Percentiles rank a stretch among this genome's conserved stretches.
These are phyloP conservation scores for Agrochola litura DNA, from an alignment of 2,888 invertebrate genomes.

Conservation along the genomic window DNA sequence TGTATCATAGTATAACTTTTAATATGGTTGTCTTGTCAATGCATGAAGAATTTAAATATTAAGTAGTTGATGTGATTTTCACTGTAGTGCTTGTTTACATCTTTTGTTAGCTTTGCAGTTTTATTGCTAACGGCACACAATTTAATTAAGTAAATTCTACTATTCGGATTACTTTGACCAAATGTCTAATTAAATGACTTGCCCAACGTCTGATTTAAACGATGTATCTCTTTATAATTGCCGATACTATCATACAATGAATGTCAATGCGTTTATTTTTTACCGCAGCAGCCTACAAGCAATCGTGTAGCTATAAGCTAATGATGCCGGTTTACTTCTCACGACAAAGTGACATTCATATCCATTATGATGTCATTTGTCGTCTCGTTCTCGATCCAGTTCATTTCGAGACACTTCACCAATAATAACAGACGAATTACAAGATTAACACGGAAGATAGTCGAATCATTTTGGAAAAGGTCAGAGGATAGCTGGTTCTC, in stretches of 20 bases:
- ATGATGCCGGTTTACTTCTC: slow-evolving; percentile 40
- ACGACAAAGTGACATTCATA: slow-evolving; percentile 61
- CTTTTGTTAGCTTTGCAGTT: slow-evolving; percentile 3
- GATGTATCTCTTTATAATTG: neutral
- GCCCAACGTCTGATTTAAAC: slow-evolving; percentile 10
- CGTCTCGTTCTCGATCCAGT: slow-evolving; percentile 17
- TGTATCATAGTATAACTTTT: no score
- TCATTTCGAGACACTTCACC: neutral
- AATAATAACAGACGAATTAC: slow-evolving; percentile 1
- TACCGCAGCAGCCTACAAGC: slow-evolving; percentile 9
- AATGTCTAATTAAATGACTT: slow-evolving; percentile 3
- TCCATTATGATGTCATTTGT: slow-evolving; percentile 50
- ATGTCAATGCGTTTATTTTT: slow-evolving; percentile 11
- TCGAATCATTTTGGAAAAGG: neutral
- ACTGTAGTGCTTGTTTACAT: slow-evolving; percentile 2
- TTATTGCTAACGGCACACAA: neutral
- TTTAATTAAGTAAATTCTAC: neutral
- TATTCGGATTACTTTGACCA: neutral
- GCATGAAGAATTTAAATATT: slow-evolving; percentile 3
- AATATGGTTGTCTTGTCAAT: no score
- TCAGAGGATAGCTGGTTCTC: neutral
- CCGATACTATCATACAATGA: neutral
- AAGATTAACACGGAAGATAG: neutral
- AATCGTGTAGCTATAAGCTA: neutral
- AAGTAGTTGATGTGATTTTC: neutral